Evolutionary conservation across 2,888 invertebrate genomes (phyloP).

Genomic region (Rhodophaea formosa): DNA sequence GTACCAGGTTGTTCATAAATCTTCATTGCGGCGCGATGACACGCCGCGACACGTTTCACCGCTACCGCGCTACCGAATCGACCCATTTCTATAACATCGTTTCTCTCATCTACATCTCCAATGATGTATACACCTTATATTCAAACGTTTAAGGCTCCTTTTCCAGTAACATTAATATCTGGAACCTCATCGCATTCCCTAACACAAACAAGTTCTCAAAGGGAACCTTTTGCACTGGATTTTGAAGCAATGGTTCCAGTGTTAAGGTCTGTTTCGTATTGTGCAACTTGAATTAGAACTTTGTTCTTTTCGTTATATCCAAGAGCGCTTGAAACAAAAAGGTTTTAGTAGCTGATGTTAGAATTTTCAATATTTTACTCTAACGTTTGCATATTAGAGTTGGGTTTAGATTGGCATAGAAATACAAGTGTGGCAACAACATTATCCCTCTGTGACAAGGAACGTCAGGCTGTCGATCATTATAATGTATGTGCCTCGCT

Average conservation of each 20-base stretch:
- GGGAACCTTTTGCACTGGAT: conserved; percentile 39
- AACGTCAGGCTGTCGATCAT: conserved; percentile 80
- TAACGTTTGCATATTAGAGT: conserved; percentile 28
- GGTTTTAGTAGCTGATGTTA: conserved; percentile 35
- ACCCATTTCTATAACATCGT: conserved; percentile 44
- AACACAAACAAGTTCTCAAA: conserved; percentile 57
- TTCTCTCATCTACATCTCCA: conserved; percentile 35
- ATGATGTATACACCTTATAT: conserved; percentile 34
- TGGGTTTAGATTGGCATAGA: conserved; percentile 29
- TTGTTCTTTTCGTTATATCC: conserved; percentile 75
- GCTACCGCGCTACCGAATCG: conserved; percentile 70
- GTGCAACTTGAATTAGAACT: conserved; percentile 51
- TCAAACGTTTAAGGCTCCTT: conserved; percentile 27
- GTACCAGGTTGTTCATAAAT: conserved; percentile 76
- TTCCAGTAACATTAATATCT: conserved; percentile 22
- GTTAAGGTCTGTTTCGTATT: conserved; percentile 54
- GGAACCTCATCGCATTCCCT: conserved; percentile 58
- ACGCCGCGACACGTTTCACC: conserved; percentile 77
- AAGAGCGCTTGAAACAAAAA: conserved; percentile 49
- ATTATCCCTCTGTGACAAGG: conserved; percentile 79
- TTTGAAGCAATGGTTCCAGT: conserved; percentile 43
- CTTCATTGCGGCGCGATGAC: conserved; percentile 81
- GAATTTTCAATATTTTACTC: conserved; percentile 32
- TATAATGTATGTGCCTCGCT: conserved; percentile 79
- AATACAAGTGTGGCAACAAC: conserved; percentile 67